These are phyloP conservation scores for Gallinago jamesoni DNA, from an alignment of 2,113 vertebrate species.

Conservation along the genomic window DNA sequence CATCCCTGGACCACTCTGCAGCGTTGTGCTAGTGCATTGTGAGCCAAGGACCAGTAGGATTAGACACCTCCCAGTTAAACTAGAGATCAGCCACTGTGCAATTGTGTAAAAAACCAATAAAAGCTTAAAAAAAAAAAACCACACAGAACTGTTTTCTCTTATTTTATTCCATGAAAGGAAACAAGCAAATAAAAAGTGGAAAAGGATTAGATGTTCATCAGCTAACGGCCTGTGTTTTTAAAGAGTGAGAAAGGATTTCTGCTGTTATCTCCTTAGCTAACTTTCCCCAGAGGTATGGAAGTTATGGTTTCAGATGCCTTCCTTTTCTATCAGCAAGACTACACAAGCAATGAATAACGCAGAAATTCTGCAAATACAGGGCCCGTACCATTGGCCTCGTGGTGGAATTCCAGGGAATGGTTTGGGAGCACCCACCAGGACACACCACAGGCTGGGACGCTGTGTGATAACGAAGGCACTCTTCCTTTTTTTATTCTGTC, in stretches of 20 bases:
- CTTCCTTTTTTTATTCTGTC: neutral
- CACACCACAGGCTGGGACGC: neutral
- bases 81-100: constrained; percentile 12
- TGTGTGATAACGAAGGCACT: neutral
- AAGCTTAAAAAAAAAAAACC: neutral
- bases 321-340: neutral
- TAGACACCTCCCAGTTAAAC: neutral
- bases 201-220: neutral
- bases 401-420: neutral
- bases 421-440: neutral
- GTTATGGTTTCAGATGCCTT: neutral
- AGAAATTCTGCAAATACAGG: neutral
- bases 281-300: neutral
- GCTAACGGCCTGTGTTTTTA: neutral
- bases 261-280: neutral
- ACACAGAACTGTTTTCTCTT: neutral
- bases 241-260: neutral
- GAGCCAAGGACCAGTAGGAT: neutral
- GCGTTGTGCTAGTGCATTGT: neutral
- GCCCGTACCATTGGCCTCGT: neutral
- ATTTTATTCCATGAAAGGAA: neutral
- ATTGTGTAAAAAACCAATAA: constrained; percentile 5
- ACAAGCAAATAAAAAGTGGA: neutral
- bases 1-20: neutral
- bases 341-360: neutral